These are phyloP conservation scores for Phortica okadai DNA, from an alignment of 2,888 invertebrate species.

Conservation along the genomic window DNA sequence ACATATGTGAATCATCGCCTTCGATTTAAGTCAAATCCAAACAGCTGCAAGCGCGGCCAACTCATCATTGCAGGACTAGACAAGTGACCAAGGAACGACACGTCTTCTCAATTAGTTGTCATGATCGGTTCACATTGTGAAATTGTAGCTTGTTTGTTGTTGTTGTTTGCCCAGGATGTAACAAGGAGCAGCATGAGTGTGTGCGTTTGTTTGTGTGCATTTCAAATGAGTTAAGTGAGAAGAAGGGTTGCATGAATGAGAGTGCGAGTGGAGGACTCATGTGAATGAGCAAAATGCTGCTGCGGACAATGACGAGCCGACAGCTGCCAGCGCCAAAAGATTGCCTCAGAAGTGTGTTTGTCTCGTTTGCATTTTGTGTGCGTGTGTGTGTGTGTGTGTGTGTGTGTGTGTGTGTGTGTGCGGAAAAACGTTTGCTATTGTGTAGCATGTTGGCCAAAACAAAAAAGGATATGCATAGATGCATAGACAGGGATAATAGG, in stretches of 20 bases:
- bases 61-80: not conserved
- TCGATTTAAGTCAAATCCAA: not conserved
- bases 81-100: not conserved
- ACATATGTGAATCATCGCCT: not conserved
- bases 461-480: constrained; percentile 25
- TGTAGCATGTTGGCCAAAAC: constrained; percentile 21
- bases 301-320: constrained; percentile 27
- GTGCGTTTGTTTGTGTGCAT: constrained; percentile 1
- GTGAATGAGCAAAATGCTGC: not conserved
- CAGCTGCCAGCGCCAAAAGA: constrained; percentile 25
- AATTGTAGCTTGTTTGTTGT: not conserved
- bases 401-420: constrained; percentile 33
- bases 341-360: constrained; percentile 9
- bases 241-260: constrained; percentile 10
- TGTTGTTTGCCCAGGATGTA: not conserved
- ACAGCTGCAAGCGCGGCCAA: not conserved
- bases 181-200: not conserved
- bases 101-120: constrained; percentile 18
- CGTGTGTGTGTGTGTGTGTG: not conserved
- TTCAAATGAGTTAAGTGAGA: constrained; percentile 2
- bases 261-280: not conserved
- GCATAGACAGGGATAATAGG: constrained; percentile 40
- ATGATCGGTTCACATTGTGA: not conserved
- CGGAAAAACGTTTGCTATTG: constrained; percentile 30
- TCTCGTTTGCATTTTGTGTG: constrained; percentile 4